Base-by-base conservation (phyloP, 1,140 invertebrate species). In the Drosophila watanabei region DNA sequence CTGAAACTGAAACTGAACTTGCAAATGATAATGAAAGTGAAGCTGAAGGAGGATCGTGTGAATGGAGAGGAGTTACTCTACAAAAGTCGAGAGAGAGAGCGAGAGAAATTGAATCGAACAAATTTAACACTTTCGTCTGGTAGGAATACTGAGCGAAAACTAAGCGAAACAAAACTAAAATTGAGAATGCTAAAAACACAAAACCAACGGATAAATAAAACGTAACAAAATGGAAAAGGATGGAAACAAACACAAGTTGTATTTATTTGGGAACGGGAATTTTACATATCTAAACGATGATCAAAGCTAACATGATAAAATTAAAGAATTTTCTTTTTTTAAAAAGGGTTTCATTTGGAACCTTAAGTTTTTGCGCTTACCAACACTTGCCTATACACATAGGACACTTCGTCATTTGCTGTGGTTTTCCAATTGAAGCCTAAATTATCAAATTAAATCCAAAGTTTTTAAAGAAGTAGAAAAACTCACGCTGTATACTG, bases 201-300 rank as follows among this genome's bases (percentile, higher is more conserved):
- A 80, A 82, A 82, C 48, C 63, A 86, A 84, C 78, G 73, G 69
- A 85, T 85, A 85, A 88, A 89, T 88, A 88, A 88, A 88, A 88
- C 65, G 85, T 88, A 88, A 88, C 85, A 88, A 88, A 56, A 83
- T 64, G 79, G 80, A 88, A 84, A 83, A 76, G 86, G 73, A 75
- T 20, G 45, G 16, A 59, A 59, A 46, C 24, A 14, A 32, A 10
- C 14, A 20, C 2, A 0, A 20, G 4, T 14, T 62, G 62, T 77
- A 18, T 84, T 80, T 64, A 51, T 45, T 59, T 48, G 14, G 13
- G 20, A 48, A 46, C 11, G 43, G 43, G 18, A 46, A 6, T 18
- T 18, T 3, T 3, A 41, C 16, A 41, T 45, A n/a, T 10, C 33
- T n/a, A n/a, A 8, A 18, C 18, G 24, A 24, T 24, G 24, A 24